A percentile compares a stretch with the other conserved stretches of the same genome.
phyloP scores from a whole-genome alignment of 2,797 vertebrate genomes.

The Sebastes diploproa region DNA sequence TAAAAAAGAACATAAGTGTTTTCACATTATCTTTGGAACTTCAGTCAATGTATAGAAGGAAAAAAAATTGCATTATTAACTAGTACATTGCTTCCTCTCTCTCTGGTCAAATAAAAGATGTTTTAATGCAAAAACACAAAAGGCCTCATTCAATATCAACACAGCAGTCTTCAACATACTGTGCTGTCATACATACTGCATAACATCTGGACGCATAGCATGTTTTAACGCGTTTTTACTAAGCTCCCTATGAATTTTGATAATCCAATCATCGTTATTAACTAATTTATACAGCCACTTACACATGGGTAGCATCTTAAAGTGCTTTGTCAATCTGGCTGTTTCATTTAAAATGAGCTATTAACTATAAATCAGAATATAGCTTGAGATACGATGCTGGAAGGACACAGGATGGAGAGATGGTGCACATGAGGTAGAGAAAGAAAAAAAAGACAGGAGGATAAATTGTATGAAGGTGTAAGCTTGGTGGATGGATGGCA shows the following conservation, averaged over 20 bases:
- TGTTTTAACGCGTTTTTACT: neutral
- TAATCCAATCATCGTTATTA: neutral
- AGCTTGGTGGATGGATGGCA: conserved; percentile 11
- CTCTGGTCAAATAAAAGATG: neutral
- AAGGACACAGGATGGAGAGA: conserved; percentile 30
- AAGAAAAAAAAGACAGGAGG: conserved; percentile 1
- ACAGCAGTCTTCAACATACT: conserved; percentile 5
- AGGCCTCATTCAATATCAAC: conserved; percentile 2
- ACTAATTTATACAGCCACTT: neutral
- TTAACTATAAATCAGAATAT: conserved; percentile 1
- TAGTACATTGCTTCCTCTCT: neutral
- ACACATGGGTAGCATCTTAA: neutral
- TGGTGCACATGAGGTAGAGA: conserved; percentile 49
- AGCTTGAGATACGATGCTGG: conserved; percentile 1
- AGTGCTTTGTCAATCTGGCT: neutral
- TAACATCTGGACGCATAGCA: conserved; percentile 6
- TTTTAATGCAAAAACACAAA: neutral
- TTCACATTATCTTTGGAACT: conserved; percentile 5
- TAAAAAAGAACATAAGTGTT: neutral
- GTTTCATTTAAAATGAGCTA: neutral
- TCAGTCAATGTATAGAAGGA: neutral
- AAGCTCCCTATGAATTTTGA: neutral
- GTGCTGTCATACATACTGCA: neutral
- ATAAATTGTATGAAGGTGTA: neutral
- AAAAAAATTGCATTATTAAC: neutral